Evolutionary conservation across 2,888 invertebrate genomes (phyloP).

Genomic region (Heteromyza rotundicornis): DNA sequence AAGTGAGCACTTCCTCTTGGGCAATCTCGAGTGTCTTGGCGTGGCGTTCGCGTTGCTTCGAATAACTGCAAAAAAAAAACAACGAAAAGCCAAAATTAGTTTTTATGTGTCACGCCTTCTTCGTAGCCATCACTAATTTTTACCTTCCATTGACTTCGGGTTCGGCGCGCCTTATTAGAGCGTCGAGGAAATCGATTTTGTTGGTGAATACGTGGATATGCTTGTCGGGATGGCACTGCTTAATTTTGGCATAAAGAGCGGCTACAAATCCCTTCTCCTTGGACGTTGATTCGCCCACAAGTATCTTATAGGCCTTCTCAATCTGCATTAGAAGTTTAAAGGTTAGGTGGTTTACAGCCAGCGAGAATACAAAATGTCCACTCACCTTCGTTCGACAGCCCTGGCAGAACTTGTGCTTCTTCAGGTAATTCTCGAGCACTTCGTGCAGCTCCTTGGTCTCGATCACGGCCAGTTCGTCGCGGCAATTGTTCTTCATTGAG

Average conservation of each 20-base stretch:
- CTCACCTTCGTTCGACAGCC: slow-evolving; percentile 91
- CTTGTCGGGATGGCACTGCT: slow-evolving; percentile 82
- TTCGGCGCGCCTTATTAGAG: slow-evolving; percentile 87
- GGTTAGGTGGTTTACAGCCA: background rate
- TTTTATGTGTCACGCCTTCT: too few relatives aligned
- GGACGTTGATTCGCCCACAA: slow-evolving; percentile 84
- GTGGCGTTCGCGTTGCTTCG: slow-evolving; percentile 84
- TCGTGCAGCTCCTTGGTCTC: slow-evolving; percentile 84
- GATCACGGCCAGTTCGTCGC: slow-evolving; percentile 85
- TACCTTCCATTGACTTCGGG: slow-evolving; percentile 88
- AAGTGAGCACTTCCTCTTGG: slow-evolving; percentile 94
- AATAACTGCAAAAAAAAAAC: slow-evolving; percentile 46
- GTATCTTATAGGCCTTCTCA: slow-evolving; percentile 80
- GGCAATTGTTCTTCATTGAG: slow-evolving; percentile 79
- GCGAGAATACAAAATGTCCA: background rate
- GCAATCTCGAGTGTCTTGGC: slow-evolving; percentile 97
- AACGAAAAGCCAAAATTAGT: too few relatives aligned
- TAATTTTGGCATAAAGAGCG: slow-evolving; percentile 84
- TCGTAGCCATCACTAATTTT: background rate
- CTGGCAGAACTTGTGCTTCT: slow-evolving; percentile 92
- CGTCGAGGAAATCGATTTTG: slow-evolving; percentile 87
- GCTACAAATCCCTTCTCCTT: slow-evolving; percentile 91
- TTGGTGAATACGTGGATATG: slow-evolving; percentile 84
- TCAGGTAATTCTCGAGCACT: slow-evolving; percentile 86
- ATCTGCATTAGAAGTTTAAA: slow-evolving; percentile 65